Evolutionary conservation across 2,888 invertebrate species (phyloP).

Genomic region (Chymomyza amoena): DNA sequence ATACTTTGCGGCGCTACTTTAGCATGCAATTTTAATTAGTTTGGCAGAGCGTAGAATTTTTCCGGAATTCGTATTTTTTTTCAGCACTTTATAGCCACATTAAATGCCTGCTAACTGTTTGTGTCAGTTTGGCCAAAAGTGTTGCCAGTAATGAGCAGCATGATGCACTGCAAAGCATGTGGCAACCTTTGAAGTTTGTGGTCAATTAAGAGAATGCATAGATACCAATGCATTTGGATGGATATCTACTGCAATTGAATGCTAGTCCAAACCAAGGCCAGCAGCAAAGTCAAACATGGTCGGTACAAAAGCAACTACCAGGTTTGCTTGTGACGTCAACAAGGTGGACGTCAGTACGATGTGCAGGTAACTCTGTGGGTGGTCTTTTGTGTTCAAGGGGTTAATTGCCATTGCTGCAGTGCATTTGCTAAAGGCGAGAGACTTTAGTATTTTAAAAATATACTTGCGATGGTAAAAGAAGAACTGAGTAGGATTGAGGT

Average conservation of each 20-base stretch:
- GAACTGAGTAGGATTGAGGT: too few relatives aligned
- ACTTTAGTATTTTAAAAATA: too few relatives aligned
- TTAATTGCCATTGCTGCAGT: too few relatives aligned
- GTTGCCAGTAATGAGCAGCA: not conserved
- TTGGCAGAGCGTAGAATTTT: conserved; percentile 21
- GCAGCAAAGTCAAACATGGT: not conserved
- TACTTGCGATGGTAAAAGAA: too few relatives aligned
- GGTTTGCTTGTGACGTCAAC: conserved; percentile 12
- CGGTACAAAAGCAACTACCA: not conserved
- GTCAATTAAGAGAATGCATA: conserved; percentile 37
- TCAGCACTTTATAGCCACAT: not conserved
- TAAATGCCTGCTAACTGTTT: not conserved
- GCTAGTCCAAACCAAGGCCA: not conserved
- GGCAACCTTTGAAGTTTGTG: conserved; percentile 25
- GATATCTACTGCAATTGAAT: not conserved
- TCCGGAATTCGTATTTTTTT: not conserved
- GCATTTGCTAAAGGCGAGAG: too few relatives aligned
- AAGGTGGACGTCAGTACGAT: not conserved
- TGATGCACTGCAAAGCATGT: conserved; percentile 6
- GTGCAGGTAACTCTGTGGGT: too few relatives aligned
- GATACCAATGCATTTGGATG: not conserved
- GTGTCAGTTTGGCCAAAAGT: conserved; percentile 29
- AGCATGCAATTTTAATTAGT: conserved; percentile 69
- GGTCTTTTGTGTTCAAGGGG: too few relatives aligned
- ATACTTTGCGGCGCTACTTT: conserved; percentile 51